Percentiles rank a stretch among this genome's conserved stretches.
Evolutionary conservation across 2,113 vertebrate species (phyloP).

Genomic region (Dolichotis patagonum): DNA sequence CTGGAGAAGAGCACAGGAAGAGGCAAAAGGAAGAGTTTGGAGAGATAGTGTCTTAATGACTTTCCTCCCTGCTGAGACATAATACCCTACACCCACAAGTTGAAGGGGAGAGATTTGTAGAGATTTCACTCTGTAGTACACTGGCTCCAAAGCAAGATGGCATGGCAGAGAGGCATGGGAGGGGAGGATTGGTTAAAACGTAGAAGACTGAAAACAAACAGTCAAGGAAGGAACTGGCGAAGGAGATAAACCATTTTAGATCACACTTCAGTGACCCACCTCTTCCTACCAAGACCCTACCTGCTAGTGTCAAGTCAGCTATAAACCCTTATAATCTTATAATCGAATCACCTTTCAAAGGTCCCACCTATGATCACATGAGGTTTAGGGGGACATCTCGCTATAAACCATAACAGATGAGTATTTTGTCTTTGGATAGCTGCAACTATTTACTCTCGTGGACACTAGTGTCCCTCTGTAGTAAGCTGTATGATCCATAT

Average conservation of each 20-base stretch:
- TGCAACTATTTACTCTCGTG: no score
- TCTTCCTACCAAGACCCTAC: neutral
- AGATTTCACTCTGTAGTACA: neutral
- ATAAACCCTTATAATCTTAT: no score
- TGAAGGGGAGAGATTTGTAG: neutral
- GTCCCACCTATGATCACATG: neutral
- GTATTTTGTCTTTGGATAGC: neutral
- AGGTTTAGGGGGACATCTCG: neutral
- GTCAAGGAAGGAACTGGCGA: neutral
- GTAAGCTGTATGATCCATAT: neutral
- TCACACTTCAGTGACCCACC: neutral
- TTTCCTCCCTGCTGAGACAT: neutral
- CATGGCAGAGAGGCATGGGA: neutral
- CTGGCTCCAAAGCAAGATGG: neutral
- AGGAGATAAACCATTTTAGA: neutral
- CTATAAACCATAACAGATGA: neutral
- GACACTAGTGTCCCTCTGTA: neutral
- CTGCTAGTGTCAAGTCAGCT: neutral
- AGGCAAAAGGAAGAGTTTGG: neutral
- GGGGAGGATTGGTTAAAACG: neutral
- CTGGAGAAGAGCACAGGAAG: neutral
- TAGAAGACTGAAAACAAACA: neutral
- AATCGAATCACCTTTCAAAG: neutral
- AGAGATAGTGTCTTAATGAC: neutral
- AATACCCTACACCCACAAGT: neutral